Base-by-base conservation (phyloP, 1,140 invertebrate genomes). In the Philotrypesis tridentata region DNA sequence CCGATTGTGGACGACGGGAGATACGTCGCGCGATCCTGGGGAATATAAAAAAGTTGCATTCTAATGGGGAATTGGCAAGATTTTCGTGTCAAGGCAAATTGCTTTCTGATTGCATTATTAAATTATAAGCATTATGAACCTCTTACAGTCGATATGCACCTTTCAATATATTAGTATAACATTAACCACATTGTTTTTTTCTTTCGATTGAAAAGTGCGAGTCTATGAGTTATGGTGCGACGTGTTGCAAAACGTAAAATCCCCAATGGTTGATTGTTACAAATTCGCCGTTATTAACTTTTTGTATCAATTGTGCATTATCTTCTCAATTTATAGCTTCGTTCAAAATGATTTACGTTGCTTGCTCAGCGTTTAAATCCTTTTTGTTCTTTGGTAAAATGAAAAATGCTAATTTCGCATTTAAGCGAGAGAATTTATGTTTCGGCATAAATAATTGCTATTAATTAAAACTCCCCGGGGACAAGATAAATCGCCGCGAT, bases 71-170 rank as follows among this genome's bases (percentile, higher is more conserved):
- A 71, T 27, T 79, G 65, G 40, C 48, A 21, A 23, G 65, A 55
- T 71, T 82, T 76, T 63, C 14, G 25, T 82, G 73, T 76, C 80
- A 82, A 82, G 80, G 73, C 33, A 12, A 70, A n/a, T 68, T 55
- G 27, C 71, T 17, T n/a, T 71, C 9, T 1, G 12, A 9, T 67
- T 67, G 9, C 23, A 48, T 74, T 73, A 73, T 73, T 67, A 72
- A 80, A 73, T 73, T 29, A 43, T 60, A 63, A 65, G 25, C 27
- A 48, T 70, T 31, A 55, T 67, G 21, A 23, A 67, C 29, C 63
- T 3, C 37, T 63, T 63, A 67, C 29, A 27, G 65, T 40, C n/a
- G 23, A 76, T 40, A 14, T 29, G 2, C 5, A 25, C 9, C 12
- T 23, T 21, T 17, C 55, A 68, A 48, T 70, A 48, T 23, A 40